Evolutionary conservation across 2,888 invertebrate genomes (phyloP).

Genomic region (Eulithis testata): DNA sequence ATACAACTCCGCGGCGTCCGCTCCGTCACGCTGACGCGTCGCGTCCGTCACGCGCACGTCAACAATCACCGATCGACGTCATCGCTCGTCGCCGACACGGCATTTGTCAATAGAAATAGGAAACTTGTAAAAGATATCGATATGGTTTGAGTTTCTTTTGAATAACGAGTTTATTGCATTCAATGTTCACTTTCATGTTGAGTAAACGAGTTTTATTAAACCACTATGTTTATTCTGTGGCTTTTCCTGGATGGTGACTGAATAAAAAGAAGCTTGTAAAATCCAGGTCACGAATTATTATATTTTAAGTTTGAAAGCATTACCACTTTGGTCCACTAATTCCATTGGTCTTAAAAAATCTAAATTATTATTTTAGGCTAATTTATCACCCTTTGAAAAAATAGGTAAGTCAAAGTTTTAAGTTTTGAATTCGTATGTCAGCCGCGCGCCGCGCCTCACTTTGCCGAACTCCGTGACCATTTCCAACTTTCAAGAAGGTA

Average conservation of each 20-base stretch:
- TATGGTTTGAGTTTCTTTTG: not conserved
- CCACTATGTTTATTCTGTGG: too few relatives aligned
- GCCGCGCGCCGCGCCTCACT: not conserved
- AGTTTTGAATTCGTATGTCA: not conserved
- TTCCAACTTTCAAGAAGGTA: slow-evolving; percentile 18
- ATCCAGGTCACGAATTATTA: too few relatives aligned
- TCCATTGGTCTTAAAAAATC: too few relatives aligned
- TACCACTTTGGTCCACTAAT: too few relatives aligned
- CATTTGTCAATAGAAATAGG: slow-evolving; percentile 40
- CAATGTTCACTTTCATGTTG: too few relatives aligned
- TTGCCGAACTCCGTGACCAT: slow-evolving; percentile 1
- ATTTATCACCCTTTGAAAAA: not conserved
- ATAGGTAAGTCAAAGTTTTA: not conserved
- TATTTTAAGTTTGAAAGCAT: too few relatives aligned
- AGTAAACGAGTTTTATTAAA: too few relatives aligned
- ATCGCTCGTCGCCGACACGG: slow-evolving; percentile 45
- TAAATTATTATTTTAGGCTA: too few relatives aligned
- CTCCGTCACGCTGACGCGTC: slow-evolving; percentile 45
- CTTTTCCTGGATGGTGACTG: too few relatives aligned
- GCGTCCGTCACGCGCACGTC: slow-evolving; percentile 47
- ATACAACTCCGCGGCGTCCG: slow-evolving; percentile 32
- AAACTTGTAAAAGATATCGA: slow-evolving; percentile 1
- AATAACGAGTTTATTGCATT: not conserved
- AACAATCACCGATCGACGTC: slow-evolving; percentile 44
- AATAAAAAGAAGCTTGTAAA: too few relatives aligned